Percentiles rank a stretch among this genome's conserved stretches.
These are phyloP conservation scores for Lacerta agilis DNA, from an alignment of 2,797 vertebrate species.

Conservation along the genomic window DNA sequence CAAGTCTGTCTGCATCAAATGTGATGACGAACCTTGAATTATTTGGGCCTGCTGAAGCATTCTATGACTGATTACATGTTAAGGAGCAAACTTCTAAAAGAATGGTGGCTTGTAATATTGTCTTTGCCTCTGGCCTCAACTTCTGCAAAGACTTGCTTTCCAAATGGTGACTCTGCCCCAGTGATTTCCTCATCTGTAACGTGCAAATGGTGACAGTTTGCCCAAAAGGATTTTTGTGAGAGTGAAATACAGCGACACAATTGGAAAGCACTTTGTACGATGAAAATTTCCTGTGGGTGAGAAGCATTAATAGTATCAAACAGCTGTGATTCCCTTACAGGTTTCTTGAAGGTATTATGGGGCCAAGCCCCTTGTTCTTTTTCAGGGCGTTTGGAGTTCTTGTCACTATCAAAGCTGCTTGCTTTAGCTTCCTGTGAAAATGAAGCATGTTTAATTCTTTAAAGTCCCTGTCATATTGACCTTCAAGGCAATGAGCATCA, in stretches of 20 bases:
- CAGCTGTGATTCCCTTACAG: background rate
- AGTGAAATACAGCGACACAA: background rate
- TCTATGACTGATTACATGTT: background rate
- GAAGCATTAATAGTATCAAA: background rate
- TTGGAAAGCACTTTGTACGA: background rate
- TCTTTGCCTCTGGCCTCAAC: background rate
- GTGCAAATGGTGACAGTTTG: background rate
- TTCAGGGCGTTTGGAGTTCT: accelerated
- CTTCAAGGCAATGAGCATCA: background rate
- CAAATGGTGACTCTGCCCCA: background rate
- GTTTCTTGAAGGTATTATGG: too few relatives aligned
- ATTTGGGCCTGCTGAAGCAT: background rate
- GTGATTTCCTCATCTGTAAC: background rate
- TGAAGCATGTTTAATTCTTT: background rate
- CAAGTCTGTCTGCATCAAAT: background rate
- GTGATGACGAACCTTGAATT: background rate
- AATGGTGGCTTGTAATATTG: background rate
- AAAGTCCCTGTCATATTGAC: background rate
- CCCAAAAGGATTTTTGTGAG: background rate
- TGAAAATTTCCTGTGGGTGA: background rate
- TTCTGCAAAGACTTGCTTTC: background rate
- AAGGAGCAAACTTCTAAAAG: background rate
- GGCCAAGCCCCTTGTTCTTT: accelerated
- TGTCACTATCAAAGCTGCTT: background rate
- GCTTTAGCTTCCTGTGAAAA: background rate